Base-by-base conservation (phyloP, 2,888 invertebrate species). In the Litoditis marina region DNA sequence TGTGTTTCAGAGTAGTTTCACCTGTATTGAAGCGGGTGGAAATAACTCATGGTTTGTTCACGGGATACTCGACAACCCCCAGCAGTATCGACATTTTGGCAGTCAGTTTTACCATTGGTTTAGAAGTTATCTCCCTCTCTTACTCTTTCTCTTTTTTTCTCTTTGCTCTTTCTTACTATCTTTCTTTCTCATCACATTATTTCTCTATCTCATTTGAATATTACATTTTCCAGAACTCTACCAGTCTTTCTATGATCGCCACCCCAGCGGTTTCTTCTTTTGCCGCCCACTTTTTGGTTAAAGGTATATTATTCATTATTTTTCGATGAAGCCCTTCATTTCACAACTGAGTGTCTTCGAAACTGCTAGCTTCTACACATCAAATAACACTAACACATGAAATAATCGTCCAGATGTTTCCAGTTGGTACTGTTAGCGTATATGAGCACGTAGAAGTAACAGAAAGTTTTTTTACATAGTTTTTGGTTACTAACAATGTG, bases 41-140 rank as follows among this genome's bases (percentile, higher is more conserved):
- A 53, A 70, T 81, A 13, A 71, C 73, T 13, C 81, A 81, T 57
- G 79, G 79, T 3, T 60, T 77, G 13, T 79, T 70, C 64, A 81
- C 81, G 0, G 77, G 77, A 3, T 80, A 77, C 65, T 66, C 69
- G n/a, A 66, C 78, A 0, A 63, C 51, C n/a, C 25, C 54, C 16
- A 47, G 54, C 11, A 54, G 59, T 11, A 54, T 72, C 25, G 44
- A 30, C 0, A n/a, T 68, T 47, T 44, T 30, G 32, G 55, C 11
- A 52, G 65, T 54, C 55, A 69, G 13, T 60, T 55, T 2, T 49
- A 49, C 6, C 53, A 54, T 36, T 36, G 65, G 56, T 60, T 62
- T 13, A 46, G 47, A 11, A 57, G 30, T 30, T n/a, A 5, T 56
- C 13, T 49, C 36, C n/a, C 7, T 49, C 5, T 4, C 6, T 51